Evolutionary conservation across 2,797 vertebrate species (phyloP).

Genomic region (Myoxocephalus aenaeus): DNA sequence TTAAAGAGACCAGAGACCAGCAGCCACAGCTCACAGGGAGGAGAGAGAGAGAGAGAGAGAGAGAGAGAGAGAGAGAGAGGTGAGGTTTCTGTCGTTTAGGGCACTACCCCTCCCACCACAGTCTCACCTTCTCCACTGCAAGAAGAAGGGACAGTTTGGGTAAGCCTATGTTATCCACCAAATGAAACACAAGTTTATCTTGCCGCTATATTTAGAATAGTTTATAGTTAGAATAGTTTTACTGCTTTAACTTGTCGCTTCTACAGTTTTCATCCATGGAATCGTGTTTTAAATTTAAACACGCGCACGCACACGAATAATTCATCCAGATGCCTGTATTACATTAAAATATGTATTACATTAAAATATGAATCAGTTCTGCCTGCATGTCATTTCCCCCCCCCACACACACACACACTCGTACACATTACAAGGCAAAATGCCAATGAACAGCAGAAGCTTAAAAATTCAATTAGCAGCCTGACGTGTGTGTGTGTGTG

Average conservation of each 20-base stretch:
- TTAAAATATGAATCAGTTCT: conserved; percentile 37
- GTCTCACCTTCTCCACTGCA: background rate
- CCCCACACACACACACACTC: background rate
- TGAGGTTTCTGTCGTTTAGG: background rate
- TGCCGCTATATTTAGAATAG: no score
- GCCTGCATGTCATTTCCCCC: conserved; percentile 12
- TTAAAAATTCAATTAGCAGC: conserved; percentile 71
- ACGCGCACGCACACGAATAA: background rate
- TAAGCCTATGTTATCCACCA: no score
- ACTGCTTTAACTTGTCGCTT: no score
- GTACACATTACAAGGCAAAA: conserved; percentile 61
- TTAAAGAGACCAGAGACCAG: conserved; percentile 35
- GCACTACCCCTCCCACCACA: background rate
- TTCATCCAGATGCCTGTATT: conserved; percentile 8
- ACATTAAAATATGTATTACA: conserved; percentile 28
- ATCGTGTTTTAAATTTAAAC: no score
- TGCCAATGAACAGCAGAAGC: conserved; percentile 63
- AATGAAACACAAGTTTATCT: no score
- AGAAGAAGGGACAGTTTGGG: background rate
- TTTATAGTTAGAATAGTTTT: no score
- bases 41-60: background rate
- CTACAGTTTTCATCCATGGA: no score
- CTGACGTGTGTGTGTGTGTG: background rate
- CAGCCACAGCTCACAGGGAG: conserved; percentile 36
- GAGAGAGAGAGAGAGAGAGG: background rate